Base-by-base conservation (phyloP, 2,113 vertebrate genomes). In the Puffinus mauretanicus region DNA sequence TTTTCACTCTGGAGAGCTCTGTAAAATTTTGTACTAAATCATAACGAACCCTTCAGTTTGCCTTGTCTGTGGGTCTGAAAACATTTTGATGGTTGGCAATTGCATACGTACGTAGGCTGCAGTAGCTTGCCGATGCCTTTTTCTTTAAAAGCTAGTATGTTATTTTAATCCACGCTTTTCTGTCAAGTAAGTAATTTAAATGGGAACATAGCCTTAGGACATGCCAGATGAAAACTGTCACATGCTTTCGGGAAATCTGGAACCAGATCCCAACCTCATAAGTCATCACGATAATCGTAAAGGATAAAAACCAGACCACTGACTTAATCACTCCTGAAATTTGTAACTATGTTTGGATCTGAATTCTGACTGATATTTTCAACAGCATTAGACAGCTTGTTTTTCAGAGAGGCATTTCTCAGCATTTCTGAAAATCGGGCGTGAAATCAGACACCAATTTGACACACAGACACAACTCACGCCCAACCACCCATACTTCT, bases 161-260 rank as follows among this genome's bases (percentile, higher is more conserved):
- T 96, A 75, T 78, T 95, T 95, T 64, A 81, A 84, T 91, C 55
- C 64, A 90, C 0, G 1, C n/a, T 95, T 94, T 94, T 91, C 86
- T 78, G 27, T 92, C 52, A 91, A 95, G 65, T 52, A 58, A 93
- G 52, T 90, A 90, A 95, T 94, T 88, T 81, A 92, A 93, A 96
- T 27, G 47, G 80, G 83, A 82, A 76, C 69, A 55, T 75, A 47
- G 79, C 67, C 76, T 91, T 65, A 94, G 86, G 79, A 75, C 42
- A 79, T 60, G 42, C 38, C 86, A 88, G 65, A 96, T 86, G 76
- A 93, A 75, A 96, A 90, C 72, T 94, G 44, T 70, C 87, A 93
- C 75, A 85, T 30, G 15, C 46, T 94, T 95, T 93, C 0, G 16
- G 80, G 89, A 95, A 93, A 91, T 86, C 72, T 93, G 90, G 82